Conservation (phyloP, 1,140 invertebrate genomes). For the Samia ricini region DNA sequence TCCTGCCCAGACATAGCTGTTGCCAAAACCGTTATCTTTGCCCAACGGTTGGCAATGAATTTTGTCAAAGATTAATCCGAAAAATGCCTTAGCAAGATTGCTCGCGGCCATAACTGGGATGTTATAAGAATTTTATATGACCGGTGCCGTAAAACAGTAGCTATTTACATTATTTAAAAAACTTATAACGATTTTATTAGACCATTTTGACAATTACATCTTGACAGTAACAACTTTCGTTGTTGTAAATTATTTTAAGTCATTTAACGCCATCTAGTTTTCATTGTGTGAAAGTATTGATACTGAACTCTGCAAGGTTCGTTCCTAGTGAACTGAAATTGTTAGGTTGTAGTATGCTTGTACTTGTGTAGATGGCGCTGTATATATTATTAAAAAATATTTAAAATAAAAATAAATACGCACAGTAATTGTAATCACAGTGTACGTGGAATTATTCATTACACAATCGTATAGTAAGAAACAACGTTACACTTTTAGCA, state of each 20-base stretch:
- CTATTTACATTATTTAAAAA: constrained; percentile 39
- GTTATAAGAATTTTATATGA: constrained; percentile 12
- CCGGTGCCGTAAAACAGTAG: constrained; percentile 13
- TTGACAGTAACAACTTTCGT: constrained; percentile 24
- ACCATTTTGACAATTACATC: constrained; percentile 14
- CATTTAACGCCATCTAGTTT: constrained; percentile 19
- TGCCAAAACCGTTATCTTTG: constrained; percentile 67
- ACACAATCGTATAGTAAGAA: too few relatives aligned
- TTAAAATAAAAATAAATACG: background rate
- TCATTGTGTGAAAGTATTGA: background rate
- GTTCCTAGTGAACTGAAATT: background rate
- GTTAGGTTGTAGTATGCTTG: background rate
- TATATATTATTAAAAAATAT: background rate
- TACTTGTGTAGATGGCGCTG: background rate
- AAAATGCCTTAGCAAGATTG: constrained; percentile 44
- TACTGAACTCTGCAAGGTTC: background rate
- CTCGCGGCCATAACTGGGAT: constrained; percentile 42
- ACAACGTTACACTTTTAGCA: too few relatives aligned
- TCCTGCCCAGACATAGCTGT: constrained; percentile 64
- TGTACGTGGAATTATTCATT: too few relatives aligned
- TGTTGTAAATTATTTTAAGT: constrained; percentile 12
- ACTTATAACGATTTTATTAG: constrained; percentile 5
- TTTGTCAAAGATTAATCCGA: constrained; percentile 39
- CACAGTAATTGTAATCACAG: too few relatives aligned
- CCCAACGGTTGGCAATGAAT: constrained; percentile 45